Evolutionary conservation across 2,797 vertebrate species (phyloP).

Genomic region (Hoplostethus mediterraneus): DNA sequence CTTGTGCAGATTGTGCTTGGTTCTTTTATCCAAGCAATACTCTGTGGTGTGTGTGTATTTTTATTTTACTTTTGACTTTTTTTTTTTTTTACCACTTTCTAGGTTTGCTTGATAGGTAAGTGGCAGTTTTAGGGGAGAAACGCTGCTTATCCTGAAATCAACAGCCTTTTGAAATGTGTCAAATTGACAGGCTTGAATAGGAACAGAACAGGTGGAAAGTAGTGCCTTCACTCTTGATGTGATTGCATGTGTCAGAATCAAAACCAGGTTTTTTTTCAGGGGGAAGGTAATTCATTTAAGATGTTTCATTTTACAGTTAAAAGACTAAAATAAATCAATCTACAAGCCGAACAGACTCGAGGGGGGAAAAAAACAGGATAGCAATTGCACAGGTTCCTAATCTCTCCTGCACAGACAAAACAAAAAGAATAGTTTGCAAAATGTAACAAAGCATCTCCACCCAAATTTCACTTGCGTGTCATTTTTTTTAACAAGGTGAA

Average conservation of each 20-base stretch:
- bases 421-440: not conserved
- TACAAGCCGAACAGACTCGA: slow-evolving; percentile 35
- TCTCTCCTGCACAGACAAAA: slow-evolving; percentile 11
- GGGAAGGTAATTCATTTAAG: slow-evolving; percentile 61
- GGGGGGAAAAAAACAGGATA: not conserved
- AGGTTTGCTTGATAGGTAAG: slow-evolving; percentile 50
- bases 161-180: slow-evolving; percentile 68
- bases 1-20: slow-evolving; percentile 38
- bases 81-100: slow-evolving; percentile 37
- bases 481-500: slow-evolving; percentile 29
- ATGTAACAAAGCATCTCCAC: slow-evolving; percentile 21
- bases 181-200: slow-evolving; percentile 67
- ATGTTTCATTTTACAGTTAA: slow-evolving; percentile 68
- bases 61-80: not conserved
- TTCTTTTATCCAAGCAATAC: slow-evolving; percentile 40
- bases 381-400: slow-evolving; percentile 9
- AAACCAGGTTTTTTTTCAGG: slow-evolving; percentile 48
- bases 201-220: slow-evolving; percentile 59
- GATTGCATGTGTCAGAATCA: slow-evolving; percentile 72
- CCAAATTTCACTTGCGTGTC: slow-evolving; percentile 8
- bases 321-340: slow-evolving; percentile 68
- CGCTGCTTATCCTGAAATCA: slow-evolving; percentile 64
- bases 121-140: slow-evolving; percentile 49
- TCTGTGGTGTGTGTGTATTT: slow-evolving; percentile 31
- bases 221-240: slow-evolving; percentile 56